Base-by-base conservation (phyloP, 2,797 vertebrate species). In the Heterohyrax brucei region DNA sequence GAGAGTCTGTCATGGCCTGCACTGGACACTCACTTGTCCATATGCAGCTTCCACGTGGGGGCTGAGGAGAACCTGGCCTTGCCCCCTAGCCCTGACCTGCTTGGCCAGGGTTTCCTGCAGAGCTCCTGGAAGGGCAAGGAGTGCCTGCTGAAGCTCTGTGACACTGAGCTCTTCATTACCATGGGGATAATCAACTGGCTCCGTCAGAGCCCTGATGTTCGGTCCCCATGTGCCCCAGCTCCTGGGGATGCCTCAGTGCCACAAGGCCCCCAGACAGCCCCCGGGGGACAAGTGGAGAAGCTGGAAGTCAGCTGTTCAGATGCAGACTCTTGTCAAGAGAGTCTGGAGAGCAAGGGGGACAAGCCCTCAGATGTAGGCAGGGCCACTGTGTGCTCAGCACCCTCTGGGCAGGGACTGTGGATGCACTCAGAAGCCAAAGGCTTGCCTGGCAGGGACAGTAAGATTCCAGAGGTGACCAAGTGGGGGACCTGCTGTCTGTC, bases 121-220 rank as follows among this genome's bases (percentile, higher is more conserved):
- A 99, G 99, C 94, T 98, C 98, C 46, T 99, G 99, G 99, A 99
- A 98, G 96, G 99, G 99, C 61, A 99, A 98, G 96, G 99, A 99
- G 85, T 99, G 99, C 66, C 98, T 99, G 95, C 96, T 99, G 93
- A 99, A 99, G 89, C 98, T 99, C 70, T 99, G 99, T 1, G 99
- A 99, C 81, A 99, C 99, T 0, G 99, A 99, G 87, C 98, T 99
- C 22, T 98, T 99, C 59, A 96, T 99, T 94, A 99, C 99, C 76
- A 99, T 99, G 98, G 99, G 99, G 13, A 98, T 99, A 73, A 98
- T 99, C 96, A 99, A 99, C 95, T 99, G 99, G 99, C 97, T 99
- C 76, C 96, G 98, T 48, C 98, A 98, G 62, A 97, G 98, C 44
- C 94, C 98, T 0, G 98, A 96, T 19, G 75, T 97, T 0, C 30